Conservation (phyloP, 1,140 invertebrate species). For the Ceratina calcarata region DNA sequence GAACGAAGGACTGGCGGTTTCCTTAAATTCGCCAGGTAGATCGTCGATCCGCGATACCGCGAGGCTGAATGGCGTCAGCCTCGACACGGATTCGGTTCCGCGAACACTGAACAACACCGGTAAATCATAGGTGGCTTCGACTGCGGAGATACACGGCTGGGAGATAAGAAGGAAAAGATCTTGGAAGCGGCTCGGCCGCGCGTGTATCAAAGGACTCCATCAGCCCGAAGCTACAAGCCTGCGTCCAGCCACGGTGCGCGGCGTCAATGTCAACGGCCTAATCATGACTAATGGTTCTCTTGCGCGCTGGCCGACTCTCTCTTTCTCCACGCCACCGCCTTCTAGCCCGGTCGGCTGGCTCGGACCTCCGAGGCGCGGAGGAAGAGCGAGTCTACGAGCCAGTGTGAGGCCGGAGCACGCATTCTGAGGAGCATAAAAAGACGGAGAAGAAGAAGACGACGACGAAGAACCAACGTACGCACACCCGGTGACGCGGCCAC, state of each 20-base stretch:
- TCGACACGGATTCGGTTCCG: slow-evolving; percentile 39
- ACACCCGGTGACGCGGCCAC: slow-evolving; percentile 16
- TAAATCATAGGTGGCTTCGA: slow-evolving; percentile 60
- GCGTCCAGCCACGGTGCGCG: slow-evolving; percentile 50
- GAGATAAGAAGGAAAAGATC: slow-evolving; percentile 53
- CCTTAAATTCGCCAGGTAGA: slow-evolving; percentile 29
- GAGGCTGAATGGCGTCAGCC: background rate
- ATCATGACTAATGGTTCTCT: slow-evolving; percentile 72
- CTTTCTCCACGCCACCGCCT: background rate
- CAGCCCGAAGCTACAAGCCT: slow-evolving; percentile 57
- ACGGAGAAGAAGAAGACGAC: too few relatives aligned
- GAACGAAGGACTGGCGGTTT: background rate
- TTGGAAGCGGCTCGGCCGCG: slow-evolving; percentile 51
- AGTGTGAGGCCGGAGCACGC: background rate
- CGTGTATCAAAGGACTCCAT: slow-evolving; percentile 70
- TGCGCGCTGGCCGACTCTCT: slow-evolving; percentile 7
- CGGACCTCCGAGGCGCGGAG: background rate
- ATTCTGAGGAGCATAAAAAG: slow-evolving; percentile 14
- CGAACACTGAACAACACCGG: slow-evolving; percentile 56
- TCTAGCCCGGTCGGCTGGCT: background rate
- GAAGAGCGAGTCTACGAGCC: background rate
- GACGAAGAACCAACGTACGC: background rate
- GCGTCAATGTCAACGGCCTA: slow-evolving; percentile 71
- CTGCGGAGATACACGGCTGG: slow-evolving; percentile 40
- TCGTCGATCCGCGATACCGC: slow-evolving; percentile 18